These are phyloP conservation scores for Nipponacmea schrenckii DNA, from an alignment of 2,888 invertebrate genomes.

Conservation along the genomic window DNA sequence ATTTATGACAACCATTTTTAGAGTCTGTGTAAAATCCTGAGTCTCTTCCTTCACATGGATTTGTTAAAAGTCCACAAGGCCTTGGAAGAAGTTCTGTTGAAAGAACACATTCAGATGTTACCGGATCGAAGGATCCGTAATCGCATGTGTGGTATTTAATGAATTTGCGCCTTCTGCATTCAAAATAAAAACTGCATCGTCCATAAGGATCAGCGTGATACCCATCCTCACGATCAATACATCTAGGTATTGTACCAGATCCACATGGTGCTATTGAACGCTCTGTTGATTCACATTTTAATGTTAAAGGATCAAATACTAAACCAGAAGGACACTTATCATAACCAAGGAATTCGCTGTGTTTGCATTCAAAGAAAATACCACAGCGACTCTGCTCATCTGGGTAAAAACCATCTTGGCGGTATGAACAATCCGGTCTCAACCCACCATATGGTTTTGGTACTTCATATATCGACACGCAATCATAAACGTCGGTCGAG, in stretches of 20 bases:
- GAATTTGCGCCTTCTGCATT: conserved; percentile 32
- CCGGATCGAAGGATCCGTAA: conserved; percentile 38
- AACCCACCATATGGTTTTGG: conserved; percentile 40
- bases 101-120: conserved; percentile 34
- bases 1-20: conserved; percentile 27
- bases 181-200: conserved; percentile 41
- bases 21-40: conserved; percentile 32
- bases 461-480: conserved; percentile 38
- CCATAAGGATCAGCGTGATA: conserved; percentile 40
- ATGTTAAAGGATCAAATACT: conserved; percentile 37
- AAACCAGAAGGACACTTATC: conserved; percentile 37
- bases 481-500: conserved; percentile 35
- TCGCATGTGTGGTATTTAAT: conserved; percentile 36
- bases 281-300: conserved; percentile 29
- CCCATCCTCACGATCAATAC: conserved; percentile 33
- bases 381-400: conserved; percentile 43
- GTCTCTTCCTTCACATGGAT: conserved; percentile 35
- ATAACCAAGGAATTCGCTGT: conserved; percentile 32
- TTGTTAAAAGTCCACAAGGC: conserved; percentile 38
- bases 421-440: conserved; percentile 35
- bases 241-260: conserved; percentile 31
- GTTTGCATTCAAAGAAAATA: conserved; percentile 38
- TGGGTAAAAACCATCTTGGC: conserved; percentile 38
- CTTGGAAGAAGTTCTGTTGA: conserved; percentile 31
- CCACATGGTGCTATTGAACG: conserved; percentile 37